Evolutionary conservation across 2,888 invertebrate species (phyloP), one percentile per base, ranked within the genome.

Genomic region (Leptinotarsa juncta): DNA sequence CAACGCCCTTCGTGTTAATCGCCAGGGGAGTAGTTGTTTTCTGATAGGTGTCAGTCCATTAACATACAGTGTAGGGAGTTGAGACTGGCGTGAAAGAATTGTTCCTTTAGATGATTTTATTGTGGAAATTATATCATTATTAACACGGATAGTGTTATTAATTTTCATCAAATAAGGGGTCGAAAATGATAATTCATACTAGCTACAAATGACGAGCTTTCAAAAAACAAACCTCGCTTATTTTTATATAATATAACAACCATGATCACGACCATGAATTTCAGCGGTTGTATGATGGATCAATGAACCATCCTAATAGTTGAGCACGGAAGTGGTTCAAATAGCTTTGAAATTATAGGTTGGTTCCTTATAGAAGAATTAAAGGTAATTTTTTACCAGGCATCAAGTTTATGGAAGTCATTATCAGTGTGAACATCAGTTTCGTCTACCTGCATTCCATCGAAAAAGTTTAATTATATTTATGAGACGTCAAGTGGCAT

Each of bases 231-330:
- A 60, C 26, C 20, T 60, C 15, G 5, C 14, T 60, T 62, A 12
- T 32, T 62, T 14, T 5, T 7, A 16, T 5, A 62, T 26, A 32
- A 42, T 32, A 7, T 42, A 3, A 26, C 18, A 32, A 62, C n/a
- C 62, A 62, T 62, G 62, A 62, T 62, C 62, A 62, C 42, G 42
- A 62, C 62, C 62, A n/a, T 62, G 62, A 62, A 62, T 62, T 62
- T 15, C 42, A 32, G 42, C 42, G 26, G 26, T 62, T 32, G n/a
- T 20, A 12, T 18, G 16, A 62, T 62, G 42, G 62, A 62, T 62
- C 62, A n/a, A 32, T 62, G 62, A 62, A 62, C 62, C 62, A 32
- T 62, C 32, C 32, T 5, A 62, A 26, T 5, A 1, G 23, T 4
- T 42, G 42, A 4, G 32, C 32, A 62, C 62, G 62, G 62, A 62